Evolutionary conservation across 2,113 vertebrate species (phyloP), one percentile per base, ranked within the genome.

Genomic region (Anguilla japonica): DNA sequence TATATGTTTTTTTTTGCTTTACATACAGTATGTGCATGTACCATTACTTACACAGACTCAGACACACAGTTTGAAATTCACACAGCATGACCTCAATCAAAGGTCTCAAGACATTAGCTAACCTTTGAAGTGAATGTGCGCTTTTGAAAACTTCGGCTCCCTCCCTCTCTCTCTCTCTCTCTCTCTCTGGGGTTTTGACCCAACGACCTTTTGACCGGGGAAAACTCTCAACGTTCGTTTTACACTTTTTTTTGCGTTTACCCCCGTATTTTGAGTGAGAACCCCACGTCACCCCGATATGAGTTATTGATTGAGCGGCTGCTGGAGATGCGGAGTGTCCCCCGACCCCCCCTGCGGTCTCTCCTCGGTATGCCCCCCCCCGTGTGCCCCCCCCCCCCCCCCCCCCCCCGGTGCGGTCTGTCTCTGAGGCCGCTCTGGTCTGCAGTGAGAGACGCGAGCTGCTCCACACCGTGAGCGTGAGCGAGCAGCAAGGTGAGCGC

Each of bases 221-320:
- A 9, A n/a, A 75, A 34, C 71, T 75, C 71, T 75, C 43, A n/a
- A 75, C n/a, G 71, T 1, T 75, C 16, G 34, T 1, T 34, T 34
- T 34, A 0, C 0, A 0, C 0, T 75, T 75, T 13, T 7, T 22
- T 11, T 75, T 67, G 9, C 34, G 71, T 75, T 75, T 75, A 75
- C n/a, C 71, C 71, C n/a, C 34, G 71, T 9, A 75, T 75, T 34
- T 34, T 75, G 71, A 13, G 11, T 5, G 71, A 34, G 71, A 75
- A 2, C 1, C 82, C n/a, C 26, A 40, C 34, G 7, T 60, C 56
- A 39, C 50, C 34, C 40, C 29, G 6, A 34, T 29, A 60, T 63
- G 16, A 83, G 26, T 50, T 81, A 82, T 82, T 82, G 46, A 82
- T 82, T 82, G 26, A 14, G 81, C 18, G 34, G 20, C 26, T n/a